Base-by-base conservation (phyloP, 2,888 invertebrate genomes). In the Cryptocephalus primarius region DNA sequence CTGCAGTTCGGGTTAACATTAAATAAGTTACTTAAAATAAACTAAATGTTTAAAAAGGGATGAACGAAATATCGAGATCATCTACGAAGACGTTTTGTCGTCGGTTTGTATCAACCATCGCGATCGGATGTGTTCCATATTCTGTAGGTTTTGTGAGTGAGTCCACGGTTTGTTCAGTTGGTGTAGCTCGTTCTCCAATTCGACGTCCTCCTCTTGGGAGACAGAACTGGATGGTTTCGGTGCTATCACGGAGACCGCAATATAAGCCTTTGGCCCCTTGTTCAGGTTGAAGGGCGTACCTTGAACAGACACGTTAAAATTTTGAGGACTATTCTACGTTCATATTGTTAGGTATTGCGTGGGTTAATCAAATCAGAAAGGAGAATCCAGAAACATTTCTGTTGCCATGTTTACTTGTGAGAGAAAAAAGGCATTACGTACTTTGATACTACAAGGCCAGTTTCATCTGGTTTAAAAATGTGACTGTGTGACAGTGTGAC, bases 171-270 rank as follows among this genome's bases (percentile, higher is more conserved):
- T 71, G 22, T 22, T 22, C 44, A 70, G 53, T 45, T 65, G 64
- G 44, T 64, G 59, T 47, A 71, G 56, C 51, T 71, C 68, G 42
- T 67, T 65, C 55, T 70, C 70, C 43, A 71, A 50, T 39, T 59
- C 53, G 31, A 63, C 47, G 48, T 62, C 63, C 39, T 65, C 66
- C 32, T 65, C 61, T 10, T 55, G 55, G 22, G 56, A 53, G 22
- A 54, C 44, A 1, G 51, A 43, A 39, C 57, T 52, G 14, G 59
- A 49, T 6, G 63, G 58, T 50, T 68, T 69, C 6, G 69, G 69
- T 8, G 69, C 68, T 52, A 70, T 67, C 31, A 69, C 66, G 10
- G 70, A 70, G 8, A 71, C 69, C 1, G 71, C 70, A 38, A 71
- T 68, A 53, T 71, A 71, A 6, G 70, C 69, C 49, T 67, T 70